A percentile compares a stretch with the other conserved stretches of the same genome.
Evolutionary conservation across 2,113 vertebrate genomes (phyloP).

Genomic region (Phaethornis superciliosus): DNA sequence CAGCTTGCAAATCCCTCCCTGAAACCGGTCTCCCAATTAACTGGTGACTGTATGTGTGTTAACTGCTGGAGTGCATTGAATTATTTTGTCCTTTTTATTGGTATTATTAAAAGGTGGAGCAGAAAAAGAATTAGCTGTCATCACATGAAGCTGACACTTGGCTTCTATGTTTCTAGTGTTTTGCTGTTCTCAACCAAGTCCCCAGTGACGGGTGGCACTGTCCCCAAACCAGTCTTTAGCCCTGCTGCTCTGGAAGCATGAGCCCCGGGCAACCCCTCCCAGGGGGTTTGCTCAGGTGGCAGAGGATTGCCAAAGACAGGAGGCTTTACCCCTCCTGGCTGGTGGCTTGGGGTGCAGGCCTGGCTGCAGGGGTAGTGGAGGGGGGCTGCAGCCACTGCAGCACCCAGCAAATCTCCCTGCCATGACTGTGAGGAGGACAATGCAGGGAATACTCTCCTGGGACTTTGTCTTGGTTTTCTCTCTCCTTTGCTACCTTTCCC

Average conservation of each 20-base stretch:
- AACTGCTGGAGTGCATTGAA: slow-evolving; percentile 5
- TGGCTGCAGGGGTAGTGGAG: background rate
- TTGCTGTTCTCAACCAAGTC: background rate
- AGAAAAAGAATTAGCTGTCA: background rate
- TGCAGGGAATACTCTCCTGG: background rate
- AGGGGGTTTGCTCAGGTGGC: background rate
- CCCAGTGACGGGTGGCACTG: slow-evolving; percentile 6
- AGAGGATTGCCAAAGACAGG: background rate
- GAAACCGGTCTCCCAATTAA: background rate
- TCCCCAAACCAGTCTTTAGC: slow-evolving; percentile 63
- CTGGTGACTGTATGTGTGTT: background rate
- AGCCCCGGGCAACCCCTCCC: background rate
- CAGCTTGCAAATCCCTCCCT: background rate
- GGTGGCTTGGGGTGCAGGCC: background rate
- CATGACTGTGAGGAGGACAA: accelerated
- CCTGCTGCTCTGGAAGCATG: background rate
- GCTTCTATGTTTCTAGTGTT: background rate
- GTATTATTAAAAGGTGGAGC: background rate
- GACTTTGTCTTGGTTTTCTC: background rate
- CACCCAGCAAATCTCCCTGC: background rate
- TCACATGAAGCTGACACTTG: background rate
- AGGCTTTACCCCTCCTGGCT: accelerated
- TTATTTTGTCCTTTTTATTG: background rate
- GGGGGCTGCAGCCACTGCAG: background rate
- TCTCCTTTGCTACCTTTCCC: background rate